Evolutionary conservation across 1,140 invertebrate genomes (phyloP), one percentile per base, ranked within the genome.

Genomic region (Trissolcus basalis): DNA sequence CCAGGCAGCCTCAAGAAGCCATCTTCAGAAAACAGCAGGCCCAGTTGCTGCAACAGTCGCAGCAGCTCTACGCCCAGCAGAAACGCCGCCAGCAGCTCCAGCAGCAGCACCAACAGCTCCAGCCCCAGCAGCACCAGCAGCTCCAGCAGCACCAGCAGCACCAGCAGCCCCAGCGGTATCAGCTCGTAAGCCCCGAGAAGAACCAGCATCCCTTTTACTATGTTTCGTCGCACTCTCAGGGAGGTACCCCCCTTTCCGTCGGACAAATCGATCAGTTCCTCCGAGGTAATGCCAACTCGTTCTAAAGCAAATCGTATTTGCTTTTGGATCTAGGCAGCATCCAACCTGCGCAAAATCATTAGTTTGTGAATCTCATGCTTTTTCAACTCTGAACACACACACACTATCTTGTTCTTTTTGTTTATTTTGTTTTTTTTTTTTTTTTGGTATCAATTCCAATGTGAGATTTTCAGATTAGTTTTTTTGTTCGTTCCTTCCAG

Each of bases 181-280:
- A 83, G 65, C 81, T 83, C 49, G 81, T 87, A 48, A 83, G 85
- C 5, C 83, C 87, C 4, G 86, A 87, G 15, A 82, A 81, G 59
- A 85, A 84, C 7, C 70, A 84, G 13, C 89, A 91, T 44, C 89
- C 90, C 19, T 93, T 91, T 82, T 94, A 94, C 81, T 94, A 92
- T 83, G 90, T 93, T 0, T 70, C 75, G 47, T 82, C 48, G 2
- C 79, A 76, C 48, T 75, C 44, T 59, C 80, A 65, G 43, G 59
- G 6, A 56, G 78, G 58, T 78, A 87, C 56, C 8, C 83, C 85
- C 0, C 79, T 90, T 4, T 88, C 91, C 3, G 87, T 89, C 32
- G 92, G 93, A 13, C 94, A 94, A 81, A 94, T 95, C 80, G 94
- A 95, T 82, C 93, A 94, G 36, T 95, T 95, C 87, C 90, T 95